Percentiles rank a stretch among this genome's conserved stretches.
Conservation (phyloP, 1,140 invertebrate species). For the Drosophila teissieri region DNA sequence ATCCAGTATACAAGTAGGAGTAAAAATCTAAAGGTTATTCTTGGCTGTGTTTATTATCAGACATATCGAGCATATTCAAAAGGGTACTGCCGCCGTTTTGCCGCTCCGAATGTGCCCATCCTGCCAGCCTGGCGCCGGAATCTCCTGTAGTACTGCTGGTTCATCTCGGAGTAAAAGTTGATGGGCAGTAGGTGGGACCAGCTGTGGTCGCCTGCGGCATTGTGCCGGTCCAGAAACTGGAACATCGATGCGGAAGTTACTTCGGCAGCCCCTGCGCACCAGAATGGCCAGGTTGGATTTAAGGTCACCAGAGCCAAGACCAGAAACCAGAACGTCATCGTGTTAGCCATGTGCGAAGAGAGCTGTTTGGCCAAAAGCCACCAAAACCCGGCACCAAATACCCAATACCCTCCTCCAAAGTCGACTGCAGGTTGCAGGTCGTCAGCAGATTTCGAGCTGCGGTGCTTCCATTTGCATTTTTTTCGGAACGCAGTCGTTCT, state of each 20-base stretch:
- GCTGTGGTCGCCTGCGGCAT: constrained; percentile 18
- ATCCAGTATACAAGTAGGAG: too few relatives aligned
- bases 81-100: constrained; percentile 3
- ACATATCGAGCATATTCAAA: constrained; percentile 61
- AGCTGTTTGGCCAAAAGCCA: constrained; percentile 32
- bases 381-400: constrained; percentile 28
- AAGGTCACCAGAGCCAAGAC: constrained; percentile 40
- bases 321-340: constrained; percentile 30
- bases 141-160: constrained; percentile 64
- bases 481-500: constrained; percentile 4
- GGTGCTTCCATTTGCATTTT: constrained; percentile 32
- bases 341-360: constrained; percentile 36
- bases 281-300: constrained; percentile 20
- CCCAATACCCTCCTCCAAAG: constrained; percentile 25
- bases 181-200: constrained; percentile 57
- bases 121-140: constrained; percentile 30
- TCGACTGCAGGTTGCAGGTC: constrained; percentile 2
- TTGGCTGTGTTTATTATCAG: constrained; percentile 6
- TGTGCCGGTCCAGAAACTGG: constrained; percentile 51
- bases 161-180: constrained; percentile 65
- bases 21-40: too few relatives aligned
- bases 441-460: constrained; percentile 64
- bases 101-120: background rate
- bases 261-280: background rate
- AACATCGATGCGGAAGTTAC: constrained; percentile 36